These are phyloP conservation scores for Pelosia muscerda DNA, from an alignment of 2,888 invertebrate species.

Conservation along the genomic window DNA sequence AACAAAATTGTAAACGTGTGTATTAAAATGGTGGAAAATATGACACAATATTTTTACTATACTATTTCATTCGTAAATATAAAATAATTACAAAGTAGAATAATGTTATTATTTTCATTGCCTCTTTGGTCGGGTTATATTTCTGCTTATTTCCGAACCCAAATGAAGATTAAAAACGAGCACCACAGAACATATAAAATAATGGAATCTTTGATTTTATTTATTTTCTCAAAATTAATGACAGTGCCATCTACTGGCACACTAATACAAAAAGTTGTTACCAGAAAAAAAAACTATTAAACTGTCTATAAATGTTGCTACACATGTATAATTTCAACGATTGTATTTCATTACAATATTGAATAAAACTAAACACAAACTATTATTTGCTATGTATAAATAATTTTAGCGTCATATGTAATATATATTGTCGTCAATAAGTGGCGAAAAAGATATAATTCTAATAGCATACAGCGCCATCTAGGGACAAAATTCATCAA, in stretches of 20 bases:
- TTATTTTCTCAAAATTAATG: not conserved
- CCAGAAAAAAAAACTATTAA: not conserved
- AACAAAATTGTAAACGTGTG: too few species aligned
- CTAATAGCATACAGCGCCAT: conserved; percentile 55
- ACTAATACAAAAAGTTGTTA: not conserved
- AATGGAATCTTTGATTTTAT: not conserved
- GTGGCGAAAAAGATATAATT: not conserved
- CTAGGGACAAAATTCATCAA: conserved; percentile 60
- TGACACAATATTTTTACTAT: too few species aligned
- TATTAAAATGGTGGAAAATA: too few species aligned
- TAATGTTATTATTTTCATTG: too few species aligned
- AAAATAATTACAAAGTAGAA: too few species aligned
- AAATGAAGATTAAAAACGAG: not conserved
- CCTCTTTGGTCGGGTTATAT: too few species aligned
- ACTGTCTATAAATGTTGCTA: not conserved
- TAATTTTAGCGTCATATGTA: not conserved
- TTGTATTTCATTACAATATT: not conserved
- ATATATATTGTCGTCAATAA: not conserved
- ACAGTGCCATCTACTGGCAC: not conserved
- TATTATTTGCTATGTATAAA: not conserved
- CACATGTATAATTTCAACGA: not conserved
- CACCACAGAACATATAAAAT: not conserved
- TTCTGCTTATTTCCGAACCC: too few species aligned
- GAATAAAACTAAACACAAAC: not conserved
- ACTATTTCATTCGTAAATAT: too few species aligned